phyloP scores from a whole-genome alignment of 2,113 vertebrate species.

The Alethe castanea region DNA sequence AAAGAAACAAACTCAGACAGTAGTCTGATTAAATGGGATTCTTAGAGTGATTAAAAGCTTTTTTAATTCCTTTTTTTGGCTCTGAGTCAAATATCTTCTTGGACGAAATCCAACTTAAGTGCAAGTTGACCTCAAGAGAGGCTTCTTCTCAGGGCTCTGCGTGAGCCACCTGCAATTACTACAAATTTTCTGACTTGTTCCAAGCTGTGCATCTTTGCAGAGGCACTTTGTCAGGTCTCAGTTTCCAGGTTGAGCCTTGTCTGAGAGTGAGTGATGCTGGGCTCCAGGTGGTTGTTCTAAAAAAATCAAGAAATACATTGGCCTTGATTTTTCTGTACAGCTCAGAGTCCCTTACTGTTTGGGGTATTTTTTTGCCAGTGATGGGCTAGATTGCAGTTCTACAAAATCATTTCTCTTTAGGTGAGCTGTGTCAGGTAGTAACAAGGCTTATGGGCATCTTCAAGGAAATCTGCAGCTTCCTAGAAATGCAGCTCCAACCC shows the following conservation, averaged over 20 bases:
- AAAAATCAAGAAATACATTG: background rate
- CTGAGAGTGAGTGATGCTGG: background rate
- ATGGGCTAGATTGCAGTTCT: background rate
- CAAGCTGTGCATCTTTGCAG: background rate
- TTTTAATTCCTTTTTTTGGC: background rate
- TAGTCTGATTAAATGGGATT: conserved; percentile 10
- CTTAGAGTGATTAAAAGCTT: background rate
- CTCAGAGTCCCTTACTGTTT: background rate
- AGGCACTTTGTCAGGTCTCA: background rate
- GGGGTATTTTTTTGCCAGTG: background rate
- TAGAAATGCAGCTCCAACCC: background rate
- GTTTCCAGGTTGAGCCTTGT: background rate
- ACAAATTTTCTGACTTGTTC: background rate
- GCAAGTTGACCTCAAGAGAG: background rate
- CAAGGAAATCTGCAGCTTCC: background rate
- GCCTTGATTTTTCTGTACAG: background rate
- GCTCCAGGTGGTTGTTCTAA: background rate
- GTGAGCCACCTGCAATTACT: background rate
- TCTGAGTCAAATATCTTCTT: background rate
- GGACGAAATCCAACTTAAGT: background rate
- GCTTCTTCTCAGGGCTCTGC: background rate
- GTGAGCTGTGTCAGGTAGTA: background rate
- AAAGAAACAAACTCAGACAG: background rate
- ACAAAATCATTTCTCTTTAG: background rate
- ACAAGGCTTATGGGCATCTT: background rate